A percentile compares a stretch with the other conserved stretches of the same genome.
phyloP scores from a whole-genome alignment of 1,140 invertebrate species.

The Ctenoplectra terminalis region DNA sequence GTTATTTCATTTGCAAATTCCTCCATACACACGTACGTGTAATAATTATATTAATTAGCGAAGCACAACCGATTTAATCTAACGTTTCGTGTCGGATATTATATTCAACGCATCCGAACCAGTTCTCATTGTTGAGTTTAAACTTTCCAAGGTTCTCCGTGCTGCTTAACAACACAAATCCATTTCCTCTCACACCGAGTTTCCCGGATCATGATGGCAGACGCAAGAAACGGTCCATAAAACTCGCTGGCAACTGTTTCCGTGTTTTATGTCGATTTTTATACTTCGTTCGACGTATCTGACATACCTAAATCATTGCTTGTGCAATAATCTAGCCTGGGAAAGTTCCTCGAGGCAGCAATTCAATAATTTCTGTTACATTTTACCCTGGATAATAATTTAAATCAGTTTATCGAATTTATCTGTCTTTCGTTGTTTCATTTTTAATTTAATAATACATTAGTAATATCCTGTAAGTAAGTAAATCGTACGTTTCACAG shows the following conservation, averaged over 20 bases:
- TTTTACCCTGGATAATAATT: neutral
- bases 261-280: neutral
- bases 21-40: neutral
- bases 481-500: too few species aligned
- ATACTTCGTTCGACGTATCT: neutral
- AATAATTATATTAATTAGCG: neutral
- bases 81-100: neutral
- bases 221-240: slow-evolving; percentile 12
- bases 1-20: neutral
- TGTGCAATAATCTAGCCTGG: neutral
- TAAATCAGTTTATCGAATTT: neutral
- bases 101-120: neutral
- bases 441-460: neutral
- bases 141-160: neutral
- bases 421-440: neutral
- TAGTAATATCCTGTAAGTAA: too few species aligned
- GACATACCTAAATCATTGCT: neutral
- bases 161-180: slow-evolving; percentile 14
- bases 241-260: neutral
- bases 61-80: neutral
- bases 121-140: neutral
- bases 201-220: neutral
- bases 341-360: neutral
- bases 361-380: neutral
- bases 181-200: neutral